These are phyloP conservation scores for Ciconia stormi DNA, from an alignment of 2,113 vertebrate species.

Conservation along the genomic window DNA sequence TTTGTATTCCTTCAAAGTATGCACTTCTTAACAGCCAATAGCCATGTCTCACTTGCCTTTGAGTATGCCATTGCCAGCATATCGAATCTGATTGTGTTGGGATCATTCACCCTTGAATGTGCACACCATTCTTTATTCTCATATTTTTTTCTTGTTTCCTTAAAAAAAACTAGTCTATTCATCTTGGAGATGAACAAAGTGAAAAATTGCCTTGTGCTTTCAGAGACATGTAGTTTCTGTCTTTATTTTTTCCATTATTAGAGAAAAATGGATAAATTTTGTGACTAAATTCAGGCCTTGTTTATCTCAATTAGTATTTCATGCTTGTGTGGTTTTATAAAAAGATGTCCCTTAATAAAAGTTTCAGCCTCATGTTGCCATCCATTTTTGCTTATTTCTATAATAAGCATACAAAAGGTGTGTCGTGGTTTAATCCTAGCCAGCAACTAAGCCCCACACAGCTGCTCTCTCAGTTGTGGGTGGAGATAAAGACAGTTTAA, in stretches of 20 bases:
- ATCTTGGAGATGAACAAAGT: neutral
- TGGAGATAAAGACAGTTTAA: too few species aligned
- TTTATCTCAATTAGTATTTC: neutral
- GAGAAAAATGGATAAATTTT: neutral
- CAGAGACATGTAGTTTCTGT: too few species aligned
- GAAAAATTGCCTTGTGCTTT: neutral
- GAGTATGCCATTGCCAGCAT: neutral
- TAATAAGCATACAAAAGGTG: neutral
- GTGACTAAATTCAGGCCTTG: neutral
- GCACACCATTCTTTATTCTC: neutral
- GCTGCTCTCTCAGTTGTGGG: too few species aligned
- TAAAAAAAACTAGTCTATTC: neutral
- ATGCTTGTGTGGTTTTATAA: neutral
- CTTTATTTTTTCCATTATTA: neutral
- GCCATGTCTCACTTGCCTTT: constrained; percentile 12
- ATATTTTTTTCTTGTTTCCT: neutral
- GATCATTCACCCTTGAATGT: neutral
- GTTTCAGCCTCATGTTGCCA: neutral
- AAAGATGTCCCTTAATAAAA: neutral
- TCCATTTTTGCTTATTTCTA: neutral
- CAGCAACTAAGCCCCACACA: too few species aligned
- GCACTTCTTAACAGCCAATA: constrained; percentile 23
- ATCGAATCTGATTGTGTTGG: neutral
- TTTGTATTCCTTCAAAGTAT: constrained; percentile 28
- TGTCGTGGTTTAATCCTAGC: too few species aligned